Evolutionary conservation across 92 coral and sea anemone genomes (phyloP).

Genomic region (Bergia puertoricense): DNA sequence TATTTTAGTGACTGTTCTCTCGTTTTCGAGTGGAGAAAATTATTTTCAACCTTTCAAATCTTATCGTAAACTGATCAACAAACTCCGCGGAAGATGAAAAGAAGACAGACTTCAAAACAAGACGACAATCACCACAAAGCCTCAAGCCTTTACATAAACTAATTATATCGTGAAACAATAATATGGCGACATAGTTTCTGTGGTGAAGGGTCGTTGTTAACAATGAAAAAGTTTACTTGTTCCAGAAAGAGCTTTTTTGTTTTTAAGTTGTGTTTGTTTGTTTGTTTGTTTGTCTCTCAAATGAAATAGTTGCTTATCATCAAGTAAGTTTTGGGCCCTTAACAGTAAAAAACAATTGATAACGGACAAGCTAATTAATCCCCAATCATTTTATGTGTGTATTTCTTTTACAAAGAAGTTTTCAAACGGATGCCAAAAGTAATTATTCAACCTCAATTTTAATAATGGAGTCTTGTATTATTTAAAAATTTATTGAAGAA

Average conservation of each 20-base stretch:
- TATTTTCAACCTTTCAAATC: constrained; percentile 80
- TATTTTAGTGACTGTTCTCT: constrained; percentile 72
- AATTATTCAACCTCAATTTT: constrained; percentile 69
- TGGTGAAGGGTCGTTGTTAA: constrained; percentile 38
- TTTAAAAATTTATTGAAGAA: constrained; percentile 74
- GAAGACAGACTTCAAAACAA: constrained; percentile 60
- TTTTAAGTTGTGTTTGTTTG: constrained; percentile 33
- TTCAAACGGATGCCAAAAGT: constrained; percentile 77
- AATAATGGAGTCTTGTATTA: constrained; percentile 71
- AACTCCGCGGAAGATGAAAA: constrained; percentile 90
- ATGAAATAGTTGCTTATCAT: constrained; percentile 86
- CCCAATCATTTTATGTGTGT: constrained; percentile 59
- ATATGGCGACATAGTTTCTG: constrained; percentile 33
- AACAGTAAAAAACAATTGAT: constrained; percentile 74
- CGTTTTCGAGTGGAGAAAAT: constrained; percentile 77
- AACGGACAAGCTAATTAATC: constrained; percentile 84
- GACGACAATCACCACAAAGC: constrained; percentile 47
- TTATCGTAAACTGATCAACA: constrained; percentile 85
- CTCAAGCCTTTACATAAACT: constrained; percentile 38
- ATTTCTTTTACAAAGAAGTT: constrained; percentile 70
- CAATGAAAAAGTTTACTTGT: constrained; percentile 27
- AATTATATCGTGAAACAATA: constrained; percentile 46
- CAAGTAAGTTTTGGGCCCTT: constrained; percentile 59
- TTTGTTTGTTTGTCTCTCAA: constrained; percentile 82
- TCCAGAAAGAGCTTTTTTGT: constrained; percentile 33